phyloP scores from a whole-genome alignment of 2,888 invertebrate genomes.

The Mesorhabditis sp. region DNA sequence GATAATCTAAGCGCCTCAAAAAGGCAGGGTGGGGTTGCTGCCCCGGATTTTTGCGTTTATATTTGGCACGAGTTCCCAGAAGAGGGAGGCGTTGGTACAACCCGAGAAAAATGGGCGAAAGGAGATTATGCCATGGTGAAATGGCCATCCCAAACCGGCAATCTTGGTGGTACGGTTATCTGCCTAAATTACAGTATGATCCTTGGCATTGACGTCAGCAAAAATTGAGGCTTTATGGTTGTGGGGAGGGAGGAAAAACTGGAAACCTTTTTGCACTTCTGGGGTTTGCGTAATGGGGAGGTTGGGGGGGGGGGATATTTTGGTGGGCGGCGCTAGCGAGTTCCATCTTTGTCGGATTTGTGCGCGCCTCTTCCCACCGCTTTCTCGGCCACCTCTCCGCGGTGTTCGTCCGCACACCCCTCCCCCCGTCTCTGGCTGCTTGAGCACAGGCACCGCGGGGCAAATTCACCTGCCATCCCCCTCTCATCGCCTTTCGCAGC shows the following conservation, averaged over 20 bases:
- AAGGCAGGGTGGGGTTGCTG: no score
- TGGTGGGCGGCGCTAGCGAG: constrained; percentile 5
- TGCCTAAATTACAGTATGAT: no score
- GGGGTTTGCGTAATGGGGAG: background rate
- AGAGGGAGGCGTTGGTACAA: no score
- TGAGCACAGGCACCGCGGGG: background rate
- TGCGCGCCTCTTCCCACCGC: constrained; percentile 7
- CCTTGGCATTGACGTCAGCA: no score
- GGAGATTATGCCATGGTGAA: no score
- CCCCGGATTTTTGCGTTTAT: no score
- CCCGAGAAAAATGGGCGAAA: no score
- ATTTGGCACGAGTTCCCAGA: no score
- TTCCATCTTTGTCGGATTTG: background rate
- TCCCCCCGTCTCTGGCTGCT: background rate
- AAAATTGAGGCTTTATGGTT: background rate
- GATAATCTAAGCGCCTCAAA: no score
- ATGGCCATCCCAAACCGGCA: no score
- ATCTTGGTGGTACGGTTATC: no score
- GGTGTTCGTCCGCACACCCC: background rate
- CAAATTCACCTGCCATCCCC: background rate
- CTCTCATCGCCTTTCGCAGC: no score
- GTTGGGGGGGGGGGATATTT: background rate
- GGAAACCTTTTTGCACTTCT: constrained; percentile 4
- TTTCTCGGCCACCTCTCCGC: constrained; percentile 4
- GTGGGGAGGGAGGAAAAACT: background rate